phyloP scores from a whole-genome alignment of 2,888 invertebrate genomes.

The Eucriotettix oculatus region DNA sequence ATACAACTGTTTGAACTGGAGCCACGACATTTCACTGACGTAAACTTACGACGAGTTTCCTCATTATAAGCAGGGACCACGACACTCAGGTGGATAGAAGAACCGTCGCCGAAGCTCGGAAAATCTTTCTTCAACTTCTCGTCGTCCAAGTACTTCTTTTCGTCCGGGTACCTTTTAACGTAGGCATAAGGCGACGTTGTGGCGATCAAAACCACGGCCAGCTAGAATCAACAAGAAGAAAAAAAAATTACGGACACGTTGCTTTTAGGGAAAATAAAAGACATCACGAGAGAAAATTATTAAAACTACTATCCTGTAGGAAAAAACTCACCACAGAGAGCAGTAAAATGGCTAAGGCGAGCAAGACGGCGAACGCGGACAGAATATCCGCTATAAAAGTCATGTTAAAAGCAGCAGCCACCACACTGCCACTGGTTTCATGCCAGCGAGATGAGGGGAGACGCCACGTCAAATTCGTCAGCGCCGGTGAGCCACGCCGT shows the following conservation, averaged over 20 bases:
- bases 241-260: background rate
- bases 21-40: too few species aligned
- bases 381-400: too few species aligned
- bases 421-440: too few species aligned
- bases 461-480: too few species aligned
- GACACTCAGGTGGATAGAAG: constrained; percentile 65
- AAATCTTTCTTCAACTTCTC: constrained; percentile 33
- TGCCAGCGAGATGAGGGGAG: too few species aligned
- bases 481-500: too few species aligned
- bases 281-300: background rate
- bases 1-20: too few species aligned
- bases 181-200: background rate
- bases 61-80: constrained; percentile 96
- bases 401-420: too few species aligned
- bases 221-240: background rate
- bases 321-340: background rate
- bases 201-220: background rate
- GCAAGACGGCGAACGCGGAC: too few species aligned
- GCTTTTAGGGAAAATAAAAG: background rate
- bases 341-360: too few species aligned
- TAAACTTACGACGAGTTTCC: constrained; percentile 62
- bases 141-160: background rate
- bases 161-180: background rate
- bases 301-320: background rate
- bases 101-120: constrained; percentile 53